phyloP scores from a whole-genome alignment of 2,888 invertebrate species.

The Blastobasis lacticolella region DNA sequence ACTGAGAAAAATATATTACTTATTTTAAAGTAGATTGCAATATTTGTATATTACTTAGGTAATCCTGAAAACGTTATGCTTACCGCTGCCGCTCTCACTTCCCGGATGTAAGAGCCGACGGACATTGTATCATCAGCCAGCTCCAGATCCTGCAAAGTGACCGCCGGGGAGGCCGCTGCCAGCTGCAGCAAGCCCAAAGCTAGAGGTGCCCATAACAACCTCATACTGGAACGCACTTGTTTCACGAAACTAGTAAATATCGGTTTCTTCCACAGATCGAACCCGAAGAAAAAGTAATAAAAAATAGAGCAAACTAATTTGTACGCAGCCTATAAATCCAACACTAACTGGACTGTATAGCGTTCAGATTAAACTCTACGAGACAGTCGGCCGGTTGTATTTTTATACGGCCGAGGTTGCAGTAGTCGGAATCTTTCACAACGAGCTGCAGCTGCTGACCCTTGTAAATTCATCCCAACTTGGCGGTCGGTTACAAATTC shows the following conservation, averaged over 20 bases:
- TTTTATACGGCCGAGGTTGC: slow-evolving; percentile 64
- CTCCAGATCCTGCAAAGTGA: slow-evolving; percentile 47
- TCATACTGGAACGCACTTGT: slow-evolving; percentile 16
- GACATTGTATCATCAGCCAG: slow-evolving; percentile 67
- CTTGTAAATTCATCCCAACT: slow-evolving; percentile 17
- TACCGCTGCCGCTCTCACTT: slow-evolving; percentile 70
- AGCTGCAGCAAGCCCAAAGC: slow-evolving; percentile 41
- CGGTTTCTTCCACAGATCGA: too few species aligned
- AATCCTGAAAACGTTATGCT: slow-evolving; percentile 17
- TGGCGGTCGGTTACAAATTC: slow-evolving; percentile 9
- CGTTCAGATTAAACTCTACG: slow-evolving; percentile 38
- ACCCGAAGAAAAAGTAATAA: too few species aligned
- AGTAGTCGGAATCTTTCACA: slow-evolving; percentile 45
- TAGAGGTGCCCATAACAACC: slow-evolving; percentile 32
- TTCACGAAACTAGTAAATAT: too few species aligned
- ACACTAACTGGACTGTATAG: slow-evolving; percentile 20
- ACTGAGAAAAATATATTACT: too few species aligned
- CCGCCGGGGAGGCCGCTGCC: slow-evolving; percentile 31
- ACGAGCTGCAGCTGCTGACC: slow-evolving; percentile 25
- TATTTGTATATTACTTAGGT: not conserved
- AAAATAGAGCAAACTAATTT: too few species aligned
- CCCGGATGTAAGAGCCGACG: slow-evolving; percentile 73
- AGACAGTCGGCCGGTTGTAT: slow-evolving; percentile 39
- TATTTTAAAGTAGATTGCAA: too few species aligned
- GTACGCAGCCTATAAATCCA: too few species aligned